phyloP scores from a whole-genome alignment of 1,140 invertebrate species.

The Gonioctena quinquepunctata region DNA sequence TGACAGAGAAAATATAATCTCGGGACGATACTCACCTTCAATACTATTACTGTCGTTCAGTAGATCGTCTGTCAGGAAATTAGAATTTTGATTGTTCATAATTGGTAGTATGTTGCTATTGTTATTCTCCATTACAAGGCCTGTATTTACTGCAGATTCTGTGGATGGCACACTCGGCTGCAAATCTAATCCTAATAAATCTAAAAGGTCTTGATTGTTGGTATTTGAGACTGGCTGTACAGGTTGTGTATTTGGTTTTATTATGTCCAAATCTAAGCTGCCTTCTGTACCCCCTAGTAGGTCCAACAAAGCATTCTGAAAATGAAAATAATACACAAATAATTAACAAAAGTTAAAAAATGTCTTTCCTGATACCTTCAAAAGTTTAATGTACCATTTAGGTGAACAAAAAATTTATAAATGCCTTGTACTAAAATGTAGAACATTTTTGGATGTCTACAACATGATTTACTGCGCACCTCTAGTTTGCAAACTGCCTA shows the following conservation, averaged over 20 bases:
- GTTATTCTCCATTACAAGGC: constrained; percentile 53
- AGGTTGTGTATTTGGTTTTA: constrained; percentile 58
- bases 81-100: constrained; percentile 55
- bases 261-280: constrained; percentile 71
- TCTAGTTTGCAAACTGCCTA: too few relatives aligned
- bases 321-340: too few relatives aligned
- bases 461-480: too few relatives aligned
- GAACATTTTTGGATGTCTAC: too few relatives aligned
- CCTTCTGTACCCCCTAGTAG: constrained; percentile 73
- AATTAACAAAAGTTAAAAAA: too few relatives aligned
- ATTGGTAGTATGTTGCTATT: constrained; percentile 45
- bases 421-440: too few relatives aligned
- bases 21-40: constrained; percentile 56
- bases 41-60: constrained; percentile 53
- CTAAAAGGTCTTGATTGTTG: constrained; percentile 81
- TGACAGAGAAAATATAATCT: too few relatives aligned
- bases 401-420: too few relatives aligned
- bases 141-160: constrained; percentile 46
- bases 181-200: constrained; percentile 76
- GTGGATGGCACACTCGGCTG: constrained; percentile 53
- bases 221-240: constrained; percentile 50
- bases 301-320: constrained; percentile 75
- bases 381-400: too few relatives aligned
- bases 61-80: constrained; percentile 68
- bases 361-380: too few relatives aligned